Base-by-base conservation (phyloP, 35 echinoderm and acorn worm genomes). In the Ptychodera flava region DNA sequence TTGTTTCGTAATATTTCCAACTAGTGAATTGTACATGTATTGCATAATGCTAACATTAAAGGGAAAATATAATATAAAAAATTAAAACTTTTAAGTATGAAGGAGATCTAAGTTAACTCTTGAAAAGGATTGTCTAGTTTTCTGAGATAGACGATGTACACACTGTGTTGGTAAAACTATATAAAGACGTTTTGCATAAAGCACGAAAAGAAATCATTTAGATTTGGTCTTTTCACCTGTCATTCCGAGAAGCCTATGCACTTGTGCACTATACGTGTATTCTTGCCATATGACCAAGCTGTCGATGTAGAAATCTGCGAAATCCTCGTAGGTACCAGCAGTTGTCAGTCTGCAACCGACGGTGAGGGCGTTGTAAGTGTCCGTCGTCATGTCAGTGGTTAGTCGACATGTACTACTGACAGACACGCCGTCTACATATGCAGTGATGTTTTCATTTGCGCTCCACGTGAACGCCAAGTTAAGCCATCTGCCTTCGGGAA, bases 251-350 rank as follows among this genome's bases (percentile, higher is more conserved):
- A 97, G 35, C 53, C 91, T 97, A 53, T 93, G 79, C 0, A 89
- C 45, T 83, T 93, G 81, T 28, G 77, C 82, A 30, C 78, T 27
- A 78, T 97, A 84, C 0, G 90, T 83, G 37, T 93, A 97, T 77
- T 83, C 52, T 28, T 97, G 86, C 94, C 94, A 97, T 53, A 97
- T 91, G 0, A 91, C 91, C 36, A 97, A 52, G 29, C 87, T 88
- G 75, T 87, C 85, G 27, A 97, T 85, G 1, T 89, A 33, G 78
- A 92, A 89, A 35, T 79, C 35, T 16, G 31, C 90, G 83, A 37
- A 95, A 35, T 83, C 91, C 16, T 38, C 35, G 22, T 12, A 64
- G 22, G 45, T 64, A 12, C 45, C 45, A 2, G 81, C 78, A 28
- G 79, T 37, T 32, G 89, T 33, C 36, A 76, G 86, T 75, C 32